Conservation (phyloP, 2,797 vertebrate genomes). For the Fistularia commersonii region DNA sequence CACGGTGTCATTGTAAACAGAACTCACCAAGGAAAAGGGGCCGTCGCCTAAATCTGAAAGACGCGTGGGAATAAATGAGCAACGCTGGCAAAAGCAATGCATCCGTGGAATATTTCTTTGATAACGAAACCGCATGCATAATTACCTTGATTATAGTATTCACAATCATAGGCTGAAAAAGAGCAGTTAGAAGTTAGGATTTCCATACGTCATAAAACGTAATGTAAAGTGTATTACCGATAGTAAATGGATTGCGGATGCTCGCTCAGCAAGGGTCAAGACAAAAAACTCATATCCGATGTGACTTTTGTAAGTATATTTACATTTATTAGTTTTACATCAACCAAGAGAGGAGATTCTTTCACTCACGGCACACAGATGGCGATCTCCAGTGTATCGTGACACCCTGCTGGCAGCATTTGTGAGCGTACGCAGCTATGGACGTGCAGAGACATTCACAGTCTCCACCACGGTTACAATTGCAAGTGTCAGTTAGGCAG, state of each 20-base stretch:
- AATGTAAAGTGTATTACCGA: not conserved
- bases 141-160: slow-evolving; percentile 97
- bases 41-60: slow-evolving; percentile 89
- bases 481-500: slow-evolving; percentile 95
- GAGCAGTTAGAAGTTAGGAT: slow-evolving; percentile 21
- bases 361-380: slow-evolving; percentile 85
- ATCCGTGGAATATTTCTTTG: not conserved
- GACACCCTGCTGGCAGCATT: slow-evolving; percentile 94
- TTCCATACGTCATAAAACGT: not conserved
- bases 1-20: slow-evolving; percentile 82
- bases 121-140: slow-evolving; percentile 11
- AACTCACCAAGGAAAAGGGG: slow-evolving; percentile 87
- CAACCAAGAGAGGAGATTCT: too few relatives aligned
- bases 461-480: slow-evolving; percentile 95
- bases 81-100: not conserved
- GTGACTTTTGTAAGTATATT: too few relatives aligned
- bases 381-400: slow-evolving; percentile 89
- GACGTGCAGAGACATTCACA: slow-evolving; percentile 96
- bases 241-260: too few relatives aligned
- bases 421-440: slow-evolving; percentile 93
- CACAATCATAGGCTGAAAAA: slow-evolving; percentile 92
- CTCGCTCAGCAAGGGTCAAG: too few relatives aligned
- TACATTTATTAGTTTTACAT: too few relatives aligned
- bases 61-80: too few relatives aligned
- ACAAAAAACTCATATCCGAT: too few relatives aligned